Percentiles rank a stretch among this genome's conserved stretches.
Evolutionary conservation across 2,113 vertebrate species (phyloP).

Genomic region (Chaetodon auriga): DNA sequence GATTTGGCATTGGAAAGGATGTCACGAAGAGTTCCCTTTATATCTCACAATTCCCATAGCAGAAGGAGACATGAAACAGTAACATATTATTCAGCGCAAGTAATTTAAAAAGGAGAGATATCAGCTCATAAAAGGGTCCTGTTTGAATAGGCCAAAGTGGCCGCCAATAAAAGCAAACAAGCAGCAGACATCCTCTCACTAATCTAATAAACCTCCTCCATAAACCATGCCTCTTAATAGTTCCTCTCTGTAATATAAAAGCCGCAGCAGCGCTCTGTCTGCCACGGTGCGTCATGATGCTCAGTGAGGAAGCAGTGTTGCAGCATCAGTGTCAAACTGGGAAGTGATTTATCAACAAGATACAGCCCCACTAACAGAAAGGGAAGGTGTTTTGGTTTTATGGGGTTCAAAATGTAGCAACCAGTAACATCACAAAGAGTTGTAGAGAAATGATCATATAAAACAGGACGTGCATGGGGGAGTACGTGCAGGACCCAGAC

Average conservation of each 20-base stretch:
- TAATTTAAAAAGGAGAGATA: background rate
- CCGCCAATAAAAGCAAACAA: constrained; percentile 6
- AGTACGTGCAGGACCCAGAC: background rate
- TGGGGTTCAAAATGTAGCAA: background rate
- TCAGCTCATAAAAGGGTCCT: background rate
- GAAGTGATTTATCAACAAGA: constrained; percentile 7
- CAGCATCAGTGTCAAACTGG: background rate
- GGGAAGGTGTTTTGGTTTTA: background rate
- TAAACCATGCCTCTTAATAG: constrained; percentile 54
- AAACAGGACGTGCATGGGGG: background rate
- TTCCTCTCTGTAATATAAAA: constrained; percentile 21
- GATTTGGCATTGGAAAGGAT: background rate
- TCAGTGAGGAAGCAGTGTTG: background rate
- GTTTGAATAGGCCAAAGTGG: background rate
- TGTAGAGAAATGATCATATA: background rate
- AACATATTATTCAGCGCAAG: background rate
- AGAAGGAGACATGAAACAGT: too few relatives aligned
- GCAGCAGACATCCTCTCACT: constrained; percentile 18
- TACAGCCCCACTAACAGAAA: background rate
- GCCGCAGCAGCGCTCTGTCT: background rate
- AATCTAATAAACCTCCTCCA: constrained; percentile 48
- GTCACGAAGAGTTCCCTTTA: background rate
- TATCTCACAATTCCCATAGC: background rate
- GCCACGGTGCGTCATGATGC: background rate
- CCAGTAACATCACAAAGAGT: background rate